Percentiles rank a stretch among this genome's conserved stretches.
These are phyloP conservation scores for Leucophenga maculata DNA, from an alignment of 2,888 invertebrate genomes.

Conservation along the genomic window DNA sequence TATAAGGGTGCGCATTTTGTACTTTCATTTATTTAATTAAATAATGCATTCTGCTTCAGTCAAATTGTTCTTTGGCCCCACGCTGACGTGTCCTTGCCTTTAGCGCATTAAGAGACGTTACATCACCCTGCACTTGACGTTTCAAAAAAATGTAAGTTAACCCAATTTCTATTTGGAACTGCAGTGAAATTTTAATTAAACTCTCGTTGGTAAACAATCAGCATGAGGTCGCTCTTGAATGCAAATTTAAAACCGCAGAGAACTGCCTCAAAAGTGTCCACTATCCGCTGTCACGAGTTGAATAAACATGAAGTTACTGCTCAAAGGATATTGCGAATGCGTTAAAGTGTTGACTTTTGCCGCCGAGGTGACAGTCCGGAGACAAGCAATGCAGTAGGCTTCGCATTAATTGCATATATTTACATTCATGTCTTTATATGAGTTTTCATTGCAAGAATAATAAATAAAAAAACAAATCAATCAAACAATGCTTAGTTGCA, in stretches of 20 bases:
- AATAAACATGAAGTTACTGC: neutral
- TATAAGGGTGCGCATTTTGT: neutral
- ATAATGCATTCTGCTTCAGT: neutral
- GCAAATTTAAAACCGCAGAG: neutral
- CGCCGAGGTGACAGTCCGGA: no score
- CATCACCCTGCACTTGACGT: neutral
- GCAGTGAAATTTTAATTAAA: slow-evolving; percentile 4
- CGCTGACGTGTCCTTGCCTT: neutral
- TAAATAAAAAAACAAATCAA: no score
- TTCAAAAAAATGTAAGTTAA: neutral
- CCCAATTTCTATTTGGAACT: slow-evolving; percentile 3
- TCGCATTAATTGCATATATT: no score
- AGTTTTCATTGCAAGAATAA: no score
- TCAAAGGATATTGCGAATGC: no score
- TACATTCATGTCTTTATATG: no score
- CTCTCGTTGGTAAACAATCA: slow-evolving; percentile 3
- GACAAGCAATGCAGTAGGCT: no score
- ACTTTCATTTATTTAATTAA: slow-evolving; percentile 4
- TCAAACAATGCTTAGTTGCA: no score
- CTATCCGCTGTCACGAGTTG: neutral
- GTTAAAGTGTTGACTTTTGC: no score
- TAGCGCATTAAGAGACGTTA: neutral
- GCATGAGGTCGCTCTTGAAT: neutral
- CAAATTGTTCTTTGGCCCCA: neutral
- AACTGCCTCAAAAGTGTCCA: no score